Percentiles rank a stretch among this genome's conserved stretches.
These are phyloP conservation scores for Aphodius sticticus DNA, from an alignment of 2,888 invertebrate genomes.

Conservation along the genomic window DNA sequence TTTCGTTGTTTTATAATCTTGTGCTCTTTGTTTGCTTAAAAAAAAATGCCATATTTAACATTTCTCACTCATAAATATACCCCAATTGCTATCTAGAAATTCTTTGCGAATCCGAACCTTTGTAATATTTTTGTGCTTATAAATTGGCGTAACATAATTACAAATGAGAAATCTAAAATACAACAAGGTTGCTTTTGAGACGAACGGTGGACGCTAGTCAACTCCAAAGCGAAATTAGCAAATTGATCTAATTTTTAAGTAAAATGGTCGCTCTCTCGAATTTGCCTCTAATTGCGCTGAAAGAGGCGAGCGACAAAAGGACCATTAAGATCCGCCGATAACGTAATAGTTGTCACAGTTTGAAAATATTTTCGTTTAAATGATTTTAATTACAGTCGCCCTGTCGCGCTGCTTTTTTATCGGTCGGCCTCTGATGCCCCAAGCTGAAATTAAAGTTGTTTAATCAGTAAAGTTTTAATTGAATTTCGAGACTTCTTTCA, in stretches of 20 bases:
- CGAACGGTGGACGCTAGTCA: too few relatives aligned
- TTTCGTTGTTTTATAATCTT: too few relatives aligned
- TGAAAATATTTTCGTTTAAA: constrained; percentile 4
- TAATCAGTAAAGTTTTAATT: constrained; percentile 4
- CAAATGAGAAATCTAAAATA: too few relatives aligned
- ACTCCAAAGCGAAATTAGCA: background rate
- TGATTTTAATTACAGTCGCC: background rate
- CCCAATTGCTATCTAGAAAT: too few relatives aligned
- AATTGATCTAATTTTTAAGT: background rate
- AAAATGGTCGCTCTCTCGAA: background rate
- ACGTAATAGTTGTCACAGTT: constrained; percentile 4
- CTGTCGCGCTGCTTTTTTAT: background rate
- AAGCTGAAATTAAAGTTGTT: background rate
- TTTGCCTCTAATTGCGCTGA: background rate
- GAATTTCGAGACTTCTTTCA: constrained; percentile 4
- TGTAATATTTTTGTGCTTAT: too few relatives aligned
- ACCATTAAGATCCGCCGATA: background rate
- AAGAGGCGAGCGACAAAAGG: background rate
- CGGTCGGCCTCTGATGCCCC: background rate
- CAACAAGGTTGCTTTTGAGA: too few relatives aligned
- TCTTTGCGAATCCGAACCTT: too few relatives aligned
- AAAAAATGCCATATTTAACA: too few relatives aligned
- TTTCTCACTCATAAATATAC: too few relatives aligned
- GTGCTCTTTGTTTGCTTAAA: too few relatives aligned
- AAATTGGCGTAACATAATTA: too few relatives aligned